These are phyloP conservation scores for Ctenochaetus hawaiiensis DNA, from an alignment of 2,797 vertebrate species.

Conservation along the genomic window DNA sequence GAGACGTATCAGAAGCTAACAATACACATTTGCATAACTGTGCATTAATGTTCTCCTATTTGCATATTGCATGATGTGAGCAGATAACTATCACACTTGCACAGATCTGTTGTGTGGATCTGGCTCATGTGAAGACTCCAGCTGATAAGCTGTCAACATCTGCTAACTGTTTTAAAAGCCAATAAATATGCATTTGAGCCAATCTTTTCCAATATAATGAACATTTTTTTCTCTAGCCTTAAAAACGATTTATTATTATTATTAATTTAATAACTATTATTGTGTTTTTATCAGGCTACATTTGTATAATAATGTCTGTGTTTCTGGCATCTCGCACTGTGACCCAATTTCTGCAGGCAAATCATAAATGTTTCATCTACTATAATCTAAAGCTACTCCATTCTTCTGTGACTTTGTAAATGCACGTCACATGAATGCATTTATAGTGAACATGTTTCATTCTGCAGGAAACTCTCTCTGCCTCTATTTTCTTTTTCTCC, in stretches of 20 bases:
- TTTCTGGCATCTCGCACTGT: constrained; percentile 8
- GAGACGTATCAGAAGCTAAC: constrained; percentile 45
- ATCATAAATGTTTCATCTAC: constrained; percentile 49
- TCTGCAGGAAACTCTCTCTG: not conserved
- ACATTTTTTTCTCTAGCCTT: not conserved
- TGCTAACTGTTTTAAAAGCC: not conserved
- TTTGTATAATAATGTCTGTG: not conserved
- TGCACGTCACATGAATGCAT: constrained; percentile 12
- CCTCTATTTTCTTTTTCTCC: not conserved
- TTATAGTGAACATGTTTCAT: constrained; percentile 6
- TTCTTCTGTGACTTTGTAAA: constrained; percentile 30
- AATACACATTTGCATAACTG: constrained; percentile 42
- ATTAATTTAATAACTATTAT: not conserved
- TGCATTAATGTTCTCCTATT: constrained; percentile 38
- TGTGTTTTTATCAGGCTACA: not conserved
- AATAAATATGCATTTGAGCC: not conserved
- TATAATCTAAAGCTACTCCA: constrained; percentile 21
- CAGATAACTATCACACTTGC: constrained; percentile 5
- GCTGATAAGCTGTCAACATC: constrained; percentile 4
- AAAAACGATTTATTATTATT: no score
- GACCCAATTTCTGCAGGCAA: constrained; percentile 38
- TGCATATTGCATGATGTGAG: constrained; percentile 41
- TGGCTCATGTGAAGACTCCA: constrained; percentile 2
- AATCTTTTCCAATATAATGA: not conserved
- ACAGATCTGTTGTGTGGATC: constrained; percentile 10